Evolutionary conservation across 1,140 invertebrate genomes (phyloP).

Genomic region (Cydia amplana): DNA sequence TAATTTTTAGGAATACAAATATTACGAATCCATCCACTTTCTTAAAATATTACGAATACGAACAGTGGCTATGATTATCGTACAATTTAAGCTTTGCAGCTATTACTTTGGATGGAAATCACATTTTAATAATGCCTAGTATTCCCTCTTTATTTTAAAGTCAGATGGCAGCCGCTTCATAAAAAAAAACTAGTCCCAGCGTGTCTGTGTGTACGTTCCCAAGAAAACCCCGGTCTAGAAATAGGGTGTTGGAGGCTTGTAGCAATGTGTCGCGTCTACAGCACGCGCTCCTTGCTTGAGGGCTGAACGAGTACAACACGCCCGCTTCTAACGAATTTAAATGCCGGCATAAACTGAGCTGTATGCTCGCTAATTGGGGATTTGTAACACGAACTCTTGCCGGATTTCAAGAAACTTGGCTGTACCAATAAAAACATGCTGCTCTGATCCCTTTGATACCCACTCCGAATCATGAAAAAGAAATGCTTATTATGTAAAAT

Average conservation of each 20-base stretch:
- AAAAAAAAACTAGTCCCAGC: too few species aligned
- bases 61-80: too few species aligned
- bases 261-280: not conserved
- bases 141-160: too few species aligned
- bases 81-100: too few species aligned
- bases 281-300: not conserved
- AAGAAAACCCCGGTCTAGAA: not conserved
- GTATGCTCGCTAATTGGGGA: constrained; percentile 69
- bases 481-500: constrained; percentile 16
- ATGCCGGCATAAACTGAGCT: constrained; percentile 76
- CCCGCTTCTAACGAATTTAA: constrained; percentile 74
- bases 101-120: too few species aligned
- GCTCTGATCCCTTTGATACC: constrained; percentile 24
- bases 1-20: too few species aligned
- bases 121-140: too few species aligned
- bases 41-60: too few species aligned
- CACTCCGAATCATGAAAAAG: constrained; percentile 19
- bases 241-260: not conserved
- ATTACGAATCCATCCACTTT: too few species aligned
- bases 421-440: constrained; percentile 25
- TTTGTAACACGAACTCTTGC: constrained; percentile 69
- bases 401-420: constrained; percentile 57
- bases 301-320: constrained; percentile 21
- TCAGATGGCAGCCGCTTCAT: too few species aligned
- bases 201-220: not conserved